Conservation (phyloP, 2,888 invertebrate species). For the Ochropleura plecta region DNA sequence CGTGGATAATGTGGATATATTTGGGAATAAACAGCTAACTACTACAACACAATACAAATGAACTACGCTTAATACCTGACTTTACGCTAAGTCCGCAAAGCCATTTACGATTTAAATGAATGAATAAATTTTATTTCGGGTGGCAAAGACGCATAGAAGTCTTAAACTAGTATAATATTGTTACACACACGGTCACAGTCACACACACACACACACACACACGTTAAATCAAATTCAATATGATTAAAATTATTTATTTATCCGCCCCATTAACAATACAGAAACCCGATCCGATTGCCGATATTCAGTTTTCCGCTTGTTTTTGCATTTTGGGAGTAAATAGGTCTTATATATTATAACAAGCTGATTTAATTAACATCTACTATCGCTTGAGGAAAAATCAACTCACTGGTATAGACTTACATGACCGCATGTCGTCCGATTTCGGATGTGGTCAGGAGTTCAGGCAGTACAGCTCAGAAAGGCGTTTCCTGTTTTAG, state of each 20-base stretch:
- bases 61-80: no score
- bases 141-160: no score
- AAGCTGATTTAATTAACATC: neutral
- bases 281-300: neutral
- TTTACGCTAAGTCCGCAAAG: no score
- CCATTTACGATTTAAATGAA: no score
- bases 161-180: no score
- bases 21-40: no score
- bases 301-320: neutral
- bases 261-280: neutral
- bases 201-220: no score
- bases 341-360: neutral
- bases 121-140: no score
- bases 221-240: no score
- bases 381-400: constrained; percentile 6
- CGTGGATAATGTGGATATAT: no score
- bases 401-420: constrained; percentile 5
- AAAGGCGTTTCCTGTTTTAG: constrained; percentile 23
- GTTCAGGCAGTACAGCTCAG: neutral
- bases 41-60: no score
- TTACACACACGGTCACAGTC: no score
- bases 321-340: neutral
- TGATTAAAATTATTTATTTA: neutral
- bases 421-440: constrained; percentile 29
- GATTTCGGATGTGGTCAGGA: constrained; percentile 48